phyloP scores from a whole-genome alignment of 23 tunicate genomes.

The Diplosoma virens region DNA sequence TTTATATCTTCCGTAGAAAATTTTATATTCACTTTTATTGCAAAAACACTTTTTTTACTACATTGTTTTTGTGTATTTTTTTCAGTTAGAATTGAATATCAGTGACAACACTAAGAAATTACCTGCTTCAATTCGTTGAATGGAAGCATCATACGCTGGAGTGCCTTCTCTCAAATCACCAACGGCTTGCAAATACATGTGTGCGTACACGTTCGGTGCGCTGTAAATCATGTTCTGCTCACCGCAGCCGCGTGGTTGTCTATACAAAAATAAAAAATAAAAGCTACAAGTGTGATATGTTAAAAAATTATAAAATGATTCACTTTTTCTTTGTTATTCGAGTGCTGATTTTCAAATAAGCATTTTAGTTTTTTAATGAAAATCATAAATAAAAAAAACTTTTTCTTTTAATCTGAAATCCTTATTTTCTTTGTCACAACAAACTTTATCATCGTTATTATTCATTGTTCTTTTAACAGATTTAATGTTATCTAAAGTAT shows the following conservation, averaged over 20 bases:
- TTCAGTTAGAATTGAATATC: too few relatives aligned
- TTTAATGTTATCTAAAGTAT: too few relatives aligned
- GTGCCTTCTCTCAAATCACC: conserved; percentile 27
- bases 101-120: too few relatives aligned
- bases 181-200: conserved; percentile 20
- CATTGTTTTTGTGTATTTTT: too few relatives aligned
- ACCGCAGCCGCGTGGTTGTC: conserved; percentile 69
- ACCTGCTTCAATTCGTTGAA: conserved; percentile 53
- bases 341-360: neutral
- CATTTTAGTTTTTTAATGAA: neutral
- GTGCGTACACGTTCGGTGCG: conserved; percentile 64
- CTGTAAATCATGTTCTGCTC: conserved; percentile 59
- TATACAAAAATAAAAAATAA: neutral
- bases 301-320: neutral
- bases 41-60: too few relatives aligned
- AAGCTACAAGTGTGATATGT: neutral
- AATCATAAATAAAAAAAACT: neutral
- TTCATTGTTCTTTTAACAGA: too few relatives aligned
- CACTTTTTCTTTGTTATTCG: neutral
- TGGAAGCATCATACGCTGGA: conserved; percentile 31
- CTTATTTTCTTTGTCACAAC: too few relatives aligned
- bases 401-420: too few relatives aligned
- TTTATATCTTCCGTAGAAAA: too few relatives aligned
- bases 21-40: too few relatives aligned
- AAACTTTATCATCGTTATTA: too few relatives aligned